phyloP scores from a whole-genome alignment of 2,888 invertebrate genomes.

The Trichopria drosophilae region DNA sequence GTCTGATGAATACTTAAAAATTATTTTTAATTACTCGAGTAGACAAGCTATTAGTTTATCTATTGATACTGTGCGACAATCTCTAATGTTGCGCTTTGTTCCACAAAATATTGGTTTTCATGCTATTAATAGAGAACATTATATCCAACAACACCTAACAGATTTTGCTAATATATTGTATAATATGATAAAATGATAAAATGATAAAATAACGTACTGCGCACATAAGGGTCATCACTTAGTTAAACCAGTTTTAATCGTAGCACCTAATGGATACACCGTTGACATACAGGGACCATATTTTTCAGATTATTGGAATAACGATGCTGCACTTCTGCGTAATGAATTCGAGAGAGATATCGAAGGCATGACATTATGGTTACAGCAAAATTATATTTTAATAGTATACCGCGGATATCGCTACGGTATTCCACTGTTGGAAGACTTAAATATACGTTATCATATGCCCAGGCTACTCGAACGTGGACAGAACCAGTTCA shows the following conservation, averaged over 20 bases:
- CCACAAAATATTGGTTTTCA: constrained; percentile 8
- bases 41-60: constrained; percentile 11
- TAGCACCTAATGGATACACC: constrained; percentile 14
- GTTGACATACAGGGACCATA: constrained; percentile 12
- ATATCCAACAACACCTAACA: constrained; percentile 1
- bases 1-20: constrained; percentile 1
- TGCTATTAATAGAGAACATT: neutral
- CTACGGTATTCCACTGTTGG: neutral
- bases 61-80: constrained; percentile 4
- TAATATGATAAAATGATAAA: neutral
- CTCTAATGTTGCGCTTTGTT: neutral
- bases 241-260: constrained; percentile 7
- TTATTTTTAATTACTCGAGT: constrained; percentile 1
- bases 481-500: constrained; percentile 9
- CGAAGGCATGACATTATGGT: constrained; percentile 10
- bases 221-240: neutral
- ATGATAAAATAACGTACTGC: neutral
- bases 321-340: constrained; percentile 12
- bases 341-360: constrained; percentile 5
- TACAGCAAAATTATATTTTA: constrained; percentile 1
- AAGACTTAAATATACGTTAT: neutral
- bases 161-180: constrained; percentile 6
- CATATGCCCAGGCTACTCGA: constrained; percentile 10
- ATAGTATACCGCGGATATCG: constrained; percentile 9
- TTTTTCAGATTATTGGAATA: constrained; percentile 17